Evolutionary conservation across 2,888 invertebrate species (phyloP).

Genomic region (Philonicus albiceps): DNA sequence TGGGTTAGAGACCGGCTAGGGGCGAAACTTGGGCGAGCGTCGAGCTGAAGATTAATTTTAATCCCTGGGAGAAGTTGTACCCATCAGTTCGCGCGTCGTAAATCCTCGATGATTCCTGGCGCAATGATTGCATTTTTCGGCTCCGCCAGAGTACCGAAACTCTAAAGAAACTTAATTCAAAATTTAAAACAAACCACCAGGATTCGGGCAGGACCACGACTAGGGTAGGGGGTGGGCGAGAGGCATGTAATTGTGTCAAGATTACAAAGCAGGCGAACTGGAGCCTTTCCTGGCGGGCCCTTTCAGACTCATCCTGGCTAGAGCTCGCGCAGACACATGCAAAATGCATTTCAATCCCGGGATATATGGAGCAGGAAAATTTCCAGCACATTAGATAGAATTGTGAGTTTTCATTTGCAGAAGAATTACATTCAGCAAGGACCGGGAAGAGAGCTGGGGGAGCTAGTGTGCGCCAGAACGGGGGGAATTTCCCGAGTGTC

Average conservation of each 20-base stretch:
- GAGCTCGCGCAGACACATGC: background rate
- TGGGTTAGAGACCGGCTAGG: background rate
- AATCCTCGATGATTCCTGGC: background rate
- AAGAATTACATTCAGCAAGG: conserved; percentile 22
- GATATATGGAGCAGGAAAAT: conserved; percentile 35
- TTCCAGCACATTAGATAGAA: conserved; percentile 40
- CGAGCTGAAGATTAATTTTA: background rate
- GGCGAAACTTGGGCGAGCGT: no score
- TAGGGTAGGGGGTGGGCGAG: no score
- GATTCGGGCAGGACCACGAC: background rate
- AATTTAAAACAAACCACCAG: conserved; percentile 23
- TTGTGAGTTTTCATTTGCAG: conserved; percentile 38
- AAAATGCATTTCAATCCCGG: conserved; percentile 33
- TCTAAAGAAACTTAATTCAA: conserved; percentile 3
- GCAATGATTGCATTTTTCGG: conserved; percentile 11
- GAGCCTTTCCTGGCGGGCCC: background rate
- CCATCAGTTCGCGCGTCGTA: background rate
- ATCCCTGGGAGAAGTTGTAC: background rate
- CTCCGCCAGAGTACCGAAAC: background rate
- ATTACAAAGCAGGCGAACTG: conserved; percentile 24
- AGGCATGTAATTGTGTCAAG: conserved; percentile 30
- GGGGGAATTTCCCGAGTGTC: background rate
- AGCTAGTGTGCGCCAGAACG: background rate
- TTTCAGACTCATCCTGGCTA: background rate
- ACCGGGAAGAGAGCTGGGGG: background rate